Conservation (phyloP, 2,113 vertebrate species). For the Labeo catla region DNA sequence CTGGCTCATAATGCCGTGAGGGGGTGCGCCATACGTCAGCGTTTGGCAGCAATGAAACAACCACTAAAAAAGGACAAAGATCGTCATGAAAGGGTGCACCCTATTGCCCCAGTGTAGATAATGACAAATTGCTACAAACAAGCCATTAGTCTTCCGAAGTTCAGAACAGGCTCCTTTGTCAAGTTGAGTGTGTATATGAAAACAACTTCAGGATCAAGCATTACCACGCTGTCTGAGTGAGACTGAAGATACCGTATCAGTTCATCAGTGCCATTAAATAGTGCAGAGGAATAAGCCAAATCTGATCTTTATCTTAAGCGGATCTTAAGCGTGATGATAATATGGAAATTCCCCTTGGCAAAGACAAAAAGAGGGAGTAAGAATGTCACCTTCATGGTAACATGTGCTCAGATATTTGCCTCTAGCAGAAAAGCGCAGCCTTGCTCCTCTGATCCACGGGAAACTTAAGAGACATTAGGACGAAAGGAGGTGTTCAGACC, state of each 20-base stretch:
- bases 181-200: background rate
- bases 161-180: background rate
- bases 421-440: background rate
- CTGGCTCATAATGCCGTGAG: constrained; percentile 13
- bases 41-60: constrained; percentile 1
- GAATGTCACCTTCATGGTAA: constrained; percentile 52
- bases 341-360: constrained; percentile 41
- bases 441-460: background rate
- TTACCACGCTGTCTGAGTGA: background rate
- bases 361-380: constrained; percentile 16
- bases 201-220: background rate
- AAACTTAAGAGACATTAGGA: constrained; percentile 19
- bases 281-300: constrained; percentile 25
- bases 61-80: background rate
- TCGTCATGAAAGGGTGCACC: background rate
- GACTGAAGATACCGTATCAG: constrained; percentile 1
- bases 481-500: constrained; percentile 17
- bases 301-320: constrained; percentile 39
- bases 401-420: constrained; percentile 18
- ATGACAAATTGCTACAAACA: constrained; percentile 13
- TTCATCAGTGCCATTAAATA: constrained; percentile 48
- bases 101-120: background rate
- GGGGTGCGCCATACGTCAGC: background rate
- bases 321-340: constrained; percentile 35
- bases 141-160: background rate